phyloP scores from a whole-genome alignment of 2,888 invertebrate genomes.

The Phaedon cochleariae region DNA sequence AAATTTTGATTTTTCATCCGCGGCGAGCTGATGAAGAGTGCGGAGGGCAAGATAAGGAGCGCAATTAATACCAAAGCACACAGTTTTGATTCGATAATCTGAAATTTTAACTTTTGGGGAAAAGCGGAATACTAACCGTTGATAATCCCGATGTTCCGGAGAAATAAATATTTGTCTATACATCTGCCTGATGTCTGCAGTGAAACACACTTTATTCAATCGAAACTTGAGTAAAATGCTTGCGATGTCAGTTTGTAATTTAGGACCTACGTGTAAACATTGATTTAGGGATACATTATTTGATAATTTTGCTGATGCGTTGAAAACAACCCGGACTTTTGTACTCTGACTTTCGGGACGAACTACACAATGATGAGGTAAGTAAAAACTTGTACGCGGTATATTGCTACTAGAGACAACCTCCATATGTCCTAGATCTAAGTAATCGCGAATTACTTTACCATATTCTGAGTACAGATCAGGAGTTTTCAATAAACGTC shows the following conservation, averaged over 20 bases:
- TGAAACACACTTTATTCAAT: conserved; percentile 1
- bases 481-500: not conserved
- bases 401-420: not conserved
- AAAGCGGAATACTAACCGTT: not conserved
- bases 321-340: conserved; percentile 4
- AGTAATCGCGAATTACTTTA: not conserved
- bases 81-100: not conserved
- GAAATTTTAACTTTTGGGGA: not conserved
- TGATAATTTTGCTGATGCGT: not conserved
- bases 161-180: not conserved
- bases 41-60: conserved; percentile 17
- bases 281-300: not conserved
- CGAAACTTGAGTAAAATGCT: not conserved
- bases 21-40: conserved; percentile 8
- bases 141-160: not conserved
- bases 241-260: not conserved
- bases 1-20: conserved; percentile 9
- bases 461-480: not conserved
- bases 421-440: not conserved
- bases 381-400: not conserved
- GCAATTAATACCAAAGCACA: conserved; percentile 8
- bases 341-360: not conserved
- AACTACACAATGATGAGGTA: not conserved
- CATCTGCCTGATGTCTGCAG: conserved; percentile 8
- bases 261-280: not conserved